Percentiles rank a stretch among this genome's conserved stretches.
phyloP scores from a whole-genome alignment of 2,113 vertebrate genomes.

The Heliornis fulica region DNA sequence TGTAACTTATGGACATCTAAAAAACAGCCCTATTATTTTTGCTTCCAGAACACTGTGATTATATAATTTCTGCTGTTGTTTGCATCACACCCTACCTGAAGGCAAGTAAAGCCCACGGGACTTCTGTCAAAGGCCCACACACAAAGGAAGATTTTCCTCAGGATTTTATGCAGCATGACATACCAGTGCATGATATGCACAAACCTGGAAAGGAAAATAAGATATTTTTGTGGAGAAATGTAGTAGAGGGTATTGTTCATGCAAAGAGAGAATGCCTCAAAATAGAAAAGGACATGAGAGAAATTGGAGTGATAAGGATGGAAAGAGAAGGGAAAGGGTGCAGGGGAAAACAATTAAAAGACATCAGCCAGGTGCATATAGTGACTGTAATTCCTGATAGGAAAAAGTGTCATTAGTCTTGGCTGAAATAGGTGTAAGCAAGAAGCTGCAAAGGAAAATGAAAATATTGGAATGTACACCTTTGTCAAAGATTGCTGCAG shows the following conservation, averaged over 20 bases:
- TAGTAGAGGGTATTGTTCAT: no score
- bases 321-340: neutral
- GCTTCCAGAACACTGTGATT: neutral
- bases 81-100: neutral
- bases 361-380: neutral
- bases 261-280: neutral
- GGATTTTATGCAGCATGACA: neutral
- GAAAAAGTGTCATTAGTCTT: neutral
- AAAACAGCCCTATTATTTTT: neutral
- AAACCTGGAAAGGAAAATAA: neutral
- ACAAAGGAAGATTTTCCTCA: neutral
- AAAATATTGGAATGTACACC: neutral
- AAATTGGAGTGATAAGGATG: neutral
- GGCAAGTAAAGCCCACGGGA: neutral
- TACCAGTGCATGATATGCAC: neutral
- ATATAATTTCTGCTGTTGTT: neutral
- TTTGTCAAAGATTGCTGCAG: rapidly evolving
- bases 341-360: neutral
- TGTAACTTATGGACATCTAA: neutral
- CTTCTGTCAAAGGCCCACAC: neutral
- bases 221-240: neutral
- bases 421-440: neutral
- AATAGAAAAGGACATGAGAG: neutral
- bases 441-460: neutral
- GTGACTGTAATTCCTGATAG: neutral